These are phyloP conservation scores for Rambutsinella grinnellia DNA, from an alignment of 2,888 invertebrate species.

Conservation along the genomic window DNA sequence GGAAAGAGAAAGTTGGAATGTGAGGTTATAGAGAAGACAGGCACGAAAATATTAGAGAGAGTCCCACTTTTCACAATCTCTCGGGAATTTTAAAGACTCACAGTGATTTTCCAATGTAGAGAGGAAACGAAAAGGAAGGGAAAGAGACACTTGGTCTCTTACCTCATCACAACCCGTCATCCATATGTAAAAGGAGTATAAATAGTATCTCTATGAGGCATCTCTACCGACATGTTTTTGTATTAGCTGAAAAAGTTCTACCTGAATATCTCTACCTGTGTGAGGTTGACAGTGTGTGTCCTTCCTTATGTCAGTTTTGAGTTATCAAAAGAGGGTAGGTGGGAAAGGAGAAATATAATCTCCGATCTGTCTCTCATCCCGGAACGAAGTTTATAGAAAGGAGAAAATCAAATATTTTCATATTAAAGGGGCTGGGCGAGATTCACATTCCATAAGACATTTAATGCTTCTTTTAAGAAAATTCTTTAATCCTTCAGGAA, in stretches of 20 bases:
- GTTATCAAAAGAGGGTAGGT: background rate
- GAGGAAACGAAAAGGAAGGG: background rate
- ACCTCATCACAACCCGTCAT: background rate
- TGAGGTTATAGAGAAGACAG: background rate
- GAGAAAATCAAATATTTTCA: background rate
- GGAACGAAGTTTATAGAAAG: background rate
- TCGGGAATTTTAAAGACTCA: background rate
- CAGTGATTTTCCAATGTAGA: background rate
- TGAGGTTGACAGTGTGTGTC: slow-evolving; percentile 4
- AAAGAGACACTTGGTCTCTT: slow-evolving; percentile 2
- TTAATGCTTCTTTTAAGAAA: too few species aligned
- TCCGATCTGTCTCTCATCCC: background rate
- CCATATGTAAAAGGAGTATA: background rate
- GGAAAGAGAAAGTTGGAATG: too few species aligned
- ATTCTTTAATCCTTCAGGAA: too few species aligned
- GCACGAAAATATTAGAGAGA: background rate
- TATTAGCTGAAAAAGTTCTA: background rate
- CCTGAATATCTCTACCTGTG: background rate
- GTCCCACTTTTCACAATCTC: too few species aligned
- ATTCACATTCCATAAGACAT: too few species aligned
- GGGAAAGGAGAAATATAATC: background rate
- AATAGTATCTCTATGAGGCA: too few species aligned
- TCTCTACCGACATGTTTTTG: too few species aligned
- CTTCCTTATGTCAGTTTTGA: background rate
- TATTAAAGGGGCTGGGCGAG: too few species aligned